Evolutionary conservation across 2,888 invertebrate species (phyloP).

Genomic region (Drosophila helvetica): DNA sequence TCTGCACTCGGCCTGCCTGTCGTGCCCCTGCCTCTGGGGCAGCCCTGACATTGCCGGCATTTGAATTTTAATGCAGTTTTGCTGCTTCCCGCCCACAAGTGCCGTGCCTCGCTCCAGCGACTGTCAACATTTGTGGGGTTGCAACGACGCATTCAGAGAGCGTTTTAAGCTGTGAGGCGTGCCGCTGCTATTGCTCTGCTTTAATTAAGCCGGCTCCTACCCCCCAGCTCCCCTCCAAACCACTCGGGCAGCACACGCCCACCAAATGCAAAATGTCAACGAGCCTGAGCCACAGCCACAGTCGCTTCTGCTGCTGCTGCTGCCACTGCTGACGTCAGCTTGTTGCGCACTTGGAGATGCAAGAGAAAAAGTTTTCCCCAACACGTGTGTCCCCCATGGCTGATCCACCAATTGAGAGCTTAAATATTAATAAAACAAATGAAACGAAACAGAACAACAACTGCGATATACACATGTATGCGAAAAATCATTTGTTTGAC

Average conservation of each 20-base stretch:
- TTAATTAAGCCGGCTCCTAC: constrained; percentile 61
- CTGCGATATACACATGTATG: neutral
- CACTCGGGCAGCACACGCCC: constrained; percentile 18
- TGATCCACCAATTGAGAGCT: constrained; percentile 1
- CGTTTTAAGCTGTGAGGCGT: constrained; percentile 61
- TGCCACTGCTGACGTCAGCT: constrained; percentile 15
- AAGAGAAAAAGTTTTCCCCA: constrained; percentile 46
- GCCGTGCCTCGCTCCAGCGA: constrained; percentile 9
- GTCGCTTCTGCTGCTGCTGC: constrained; percentile 1
- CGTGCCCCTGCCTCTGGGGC: neutral
- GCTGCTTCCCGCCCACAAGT: constrained; percentile 58
- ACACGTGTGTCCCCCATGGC: constrained; percentile 44
- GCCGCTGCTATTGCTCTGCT: constrained; percentile 59
- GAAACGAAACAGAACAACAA: constrained; percentile 5
- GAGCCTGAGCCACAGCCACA: neutral
- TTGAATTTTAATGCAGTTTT: constrained; percentile 64
- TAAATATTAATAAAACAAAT: constrained; percentile 34
- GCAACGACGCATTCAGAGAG: constrained; percentile 14
- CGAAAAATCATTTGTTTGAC: constrained; percentile 59
- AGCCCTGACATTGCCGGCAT: constrained; percentile 75
- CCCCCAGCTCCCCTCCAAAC: constrained; percentile 1
- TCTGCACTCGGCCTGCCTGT: too few relatives aligned
- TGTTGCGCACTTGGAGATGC: constrained; percentile 55
- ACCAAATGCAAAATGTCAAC: constrained; percentile 71
- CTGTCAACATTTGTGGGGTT: constrained; percentile 36